Percentiles rank a stretch among this genome's conserved stretches.
Conservation (phyloP, 2,113 vertebrate genomes). For the Sebastes schlegelii region DNA sequence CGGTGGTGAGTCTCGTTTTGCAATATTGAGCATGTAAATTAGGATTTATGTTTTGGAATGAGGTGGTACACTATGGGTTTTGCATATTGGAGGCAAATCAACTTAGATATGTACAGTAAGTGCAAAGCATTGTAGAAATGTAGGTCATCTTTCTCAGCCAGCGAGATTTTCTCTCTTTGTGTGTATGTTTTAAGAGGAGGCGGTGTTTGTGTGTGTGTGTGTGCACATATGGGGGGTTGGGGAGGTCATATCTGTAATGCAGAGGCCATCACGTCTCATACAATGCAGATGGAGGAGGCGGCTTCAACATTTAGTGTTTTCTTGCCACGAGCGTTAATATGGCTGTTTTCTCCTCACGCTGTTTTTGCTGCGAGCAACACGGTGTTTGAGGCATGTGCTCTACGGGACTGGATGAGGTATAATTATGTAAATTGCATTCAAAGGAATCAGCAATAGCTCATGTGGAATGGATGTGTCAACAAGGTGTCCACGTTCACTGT, state of each 20-base stretch:
- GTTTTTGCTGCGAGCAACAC: constrained; percentile 70
- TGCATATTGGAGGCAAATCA: constrained; percentile 70
- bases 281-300: constrained; percentile 84
- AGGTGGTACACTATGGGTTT: constrained; percentile 46
- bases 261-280: constrained; percentile 61
- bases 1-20: constrained; percentile 41
- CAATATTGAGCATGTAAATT: constrained; percentile 66
- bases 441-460: constrained; percentile 83
- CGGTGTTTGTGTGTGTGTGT: constrained; percentile 11
- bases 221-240: constrained; percentile 20
- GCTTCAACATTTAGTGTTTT: constrained; percentile 69
- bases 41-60: constrained; percentile 68
- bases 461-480: constrained; percentile 84
- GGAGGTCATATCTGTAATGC: constrained; percentile 59
- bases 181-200: constrained; percentile 55
- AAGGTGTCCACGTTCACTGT: constrained; percentile 78
- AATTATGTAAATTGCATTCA: constrained; percentile 88
- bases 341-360: constrained; percentile 70
- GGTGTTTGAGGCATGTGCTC: constrained; percentile 72
- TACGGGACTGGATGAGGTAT: constrained; percentile 80
- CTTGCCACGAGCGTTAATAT: constrained; percentile 80
- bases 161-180: constrained; percentile 57
- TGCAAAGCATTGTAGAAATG: constrained; percentile 68
- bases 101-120: constrained; percentile 75
- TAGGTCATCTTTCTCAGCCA: constrained; percentile 72